phyloP scores from a whole-genome alignment of 1,140 invertebrate genomes.

The Araneus ventricosus region DNA sequence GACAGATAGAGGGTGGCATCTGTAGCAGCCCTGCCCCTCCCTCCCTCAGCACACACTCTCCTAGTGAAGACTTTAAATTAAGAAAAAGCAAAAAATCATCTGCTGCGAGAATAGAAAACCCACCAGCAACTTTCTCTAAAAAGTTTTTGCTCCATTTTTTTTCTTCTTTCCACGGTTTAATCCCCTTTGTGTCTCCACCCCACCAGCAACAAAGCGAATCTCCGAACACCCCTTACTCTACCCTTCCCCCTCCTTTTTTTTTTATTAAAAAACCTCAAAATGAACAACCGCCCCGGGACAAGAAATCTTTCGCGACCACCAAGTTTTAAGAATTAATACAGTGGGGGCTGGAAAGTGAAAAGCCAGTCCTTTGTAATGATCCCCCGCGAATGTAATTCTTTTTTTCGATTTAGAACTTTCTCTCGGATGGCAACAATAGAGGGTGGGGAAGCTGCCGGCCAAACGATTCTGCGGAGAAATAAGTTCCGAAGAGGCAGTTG shows the following conservation, averaged over 20 bases:
- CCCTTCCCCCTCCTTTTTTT: background rate
- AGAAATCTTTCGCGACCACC: constrained; percentile 22
- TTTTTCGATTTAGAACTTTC: background rate
- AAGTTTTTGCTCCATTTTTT: background rate
- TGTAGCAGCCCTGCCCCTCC: too few relatives aligned
- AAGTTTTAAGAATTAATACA: constrained; percentile 21
- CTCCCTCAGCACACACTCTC: background rate
- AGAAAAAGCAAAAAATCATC: background rate
- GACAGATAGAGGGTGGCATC: background rate
- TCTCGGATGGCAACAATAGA: background rate
- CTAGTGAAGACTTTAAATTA: constrained; percentile 4
- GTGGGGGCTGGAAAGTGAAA: background rate
- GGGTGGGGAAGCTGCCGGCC: background rate
- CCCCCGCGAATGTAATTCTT: background rate
- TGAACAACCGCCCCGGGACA: constrained; percentile 13
- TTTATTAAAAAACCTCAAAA: constrained; percentile 21
- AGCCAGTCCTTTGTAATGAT: constrained; percentile 16
- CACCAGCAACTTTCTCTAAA: background rate
- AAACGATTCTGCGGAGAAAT: background rate
- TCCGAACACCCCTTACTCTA: background rate
- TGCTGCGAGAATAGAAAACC: background rate
- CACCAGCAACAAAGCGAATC: background rate
- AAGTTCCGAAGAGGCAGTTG: background rate
- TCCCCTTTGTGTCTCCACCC: constrained; percentile 7
- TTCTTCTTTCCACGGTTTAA: background rate